phyloP scores from a whole-genome alignment of 2,113 vertebrate species.

The Uria aalge region DNA sequence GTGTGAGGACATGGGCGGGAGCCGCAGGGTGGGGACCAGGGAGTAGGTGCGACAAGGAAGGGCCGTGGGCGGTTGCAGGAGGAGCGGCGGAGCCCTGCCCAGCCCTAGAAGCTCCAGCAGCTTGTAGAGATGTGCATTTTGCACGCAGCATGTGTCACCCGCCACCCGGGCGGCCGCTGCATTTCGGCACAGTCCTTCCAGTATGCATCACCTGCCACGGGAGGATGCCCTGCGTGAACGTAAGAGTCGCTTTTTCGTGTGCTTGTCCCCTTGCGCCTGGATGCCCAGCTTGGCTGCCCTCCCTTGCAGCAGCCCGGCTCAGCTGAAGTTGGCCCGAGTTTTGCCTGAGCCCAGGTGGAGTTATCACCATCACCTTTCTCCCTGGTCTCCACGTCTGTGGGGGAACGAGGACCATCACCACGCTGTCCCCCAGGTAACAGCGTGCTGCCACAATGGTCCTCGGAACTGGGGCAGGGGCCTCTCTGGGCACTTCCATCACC shows the following conservation, averaged over 20 bases:
- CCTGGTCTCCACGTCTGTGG: accelerated
- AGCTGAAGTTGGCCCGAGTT: background rate
- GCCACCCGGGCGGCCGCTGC: accelerated
- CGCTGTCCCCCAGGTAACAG: background rate
- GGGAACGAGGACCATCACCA: accelerated
- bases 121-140: background rate
- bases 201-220: background rate
- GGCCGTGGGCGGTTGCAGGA: background rate
- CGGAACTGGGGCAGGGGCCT: accelerated
- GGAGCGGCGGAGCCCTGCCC: background rate
- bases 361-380: background rate
- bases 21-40: background rate
- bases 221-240: background rate
- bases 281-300: background rate
- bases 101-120: background rate
- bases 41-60: background rate
- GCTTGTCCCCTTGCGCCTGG: accelerated
- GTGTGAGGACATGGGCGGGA: background rate
- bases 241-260: accelerated
- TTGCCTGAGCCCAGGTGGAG: background rate
- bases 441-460: accelerated
- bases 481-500: background rate
- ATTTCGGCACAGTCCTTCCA: accelerated
- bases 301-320: accelerated
- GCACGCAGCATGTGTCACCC: background rate